Evolutionary conservation across 2,113 vertebrate species (phyloP), one percentile per base, ranked within the genome.

Genomic region (Dipodomys merriami): DNA sequence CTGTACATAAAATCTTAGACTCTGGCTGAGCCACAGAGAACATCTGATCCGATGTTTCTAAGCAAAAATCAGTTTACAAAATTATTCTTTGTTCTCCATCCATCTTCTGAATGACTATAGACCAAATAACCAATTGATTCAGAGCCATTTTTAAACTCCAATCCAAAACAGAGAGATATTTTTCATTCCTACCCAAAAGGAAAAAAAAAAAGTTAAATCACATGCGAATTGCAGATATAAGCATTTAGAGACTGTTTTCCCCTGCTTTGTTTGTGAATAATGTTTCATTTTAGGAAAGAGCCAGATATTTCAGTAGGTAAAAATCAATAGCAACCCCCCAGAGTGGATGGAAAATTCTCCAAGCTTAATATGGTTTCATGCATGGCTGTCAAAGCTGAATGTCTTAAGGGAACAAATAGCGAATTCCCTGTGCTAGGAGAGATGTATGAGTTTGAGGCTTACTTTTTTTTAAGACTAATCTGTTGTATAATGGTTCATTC

Each of bases 221-320:
- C 91, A 88, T 49, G 91, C 68, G 93, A 96, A 91, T 94, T 95
- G 89, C 71, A 95, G 94, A 97, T 78, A 79, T 95, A 94, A 95
- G 96, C 82, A 97, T 97, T 97, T 97, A 96, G 96, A 95, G 84
- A 84, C 84, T 74, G 44, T 19, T 97, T 97, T 95, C 93, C 77
- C 93, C 78, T 95, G 30, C 78, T 96, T 73, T 88, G 9, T 77
- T 96, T 95, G 93, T 95, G 96, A 98, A 97, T 96, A 92, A 97
- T 96, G 96, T 95, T 97, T 97, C 92, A 95, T 90, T 95, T 94
- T 72, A 93, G 1, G 19, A 88, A 88, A 76, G 84, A 97, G 72
- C 86, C 96, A 96, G 97, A 97, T 95, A 95, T 95, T 95, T 93
- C 78, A 96, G 95, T 96, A 94, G 86, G 95, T 92, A 97, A 98